A percentile compares a stretch with the other conserved stretches of the same genome.
Evolutionary conservation across 2,113 vertebrate species (phyloP).

Genomic region (Pygoscelis adeliae): DNA sequence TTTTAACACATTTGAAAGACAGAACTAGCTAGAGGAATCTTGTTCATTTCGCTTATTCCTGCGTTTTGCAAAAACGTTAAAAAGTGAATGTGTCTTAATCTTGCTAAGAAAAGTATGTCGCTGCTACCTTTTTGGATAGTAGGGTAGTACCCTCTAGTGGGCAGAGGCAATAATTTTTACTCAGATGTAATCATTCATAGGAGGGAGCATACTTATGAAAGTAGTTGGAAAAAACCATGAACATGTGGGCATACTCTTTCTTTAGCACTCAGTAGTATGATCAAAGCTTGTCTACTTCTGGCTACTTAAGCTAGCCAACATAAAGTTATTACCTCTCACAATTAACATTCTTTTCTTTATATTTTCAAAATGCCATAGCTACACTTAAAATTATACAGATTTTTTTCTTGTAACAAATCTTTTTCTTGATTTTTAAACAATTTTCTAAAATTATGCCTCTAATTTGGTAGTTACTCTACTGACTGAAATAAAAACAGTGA

Average conservation of each 20-base stretch:
- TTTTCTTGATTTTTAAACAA: background rate
- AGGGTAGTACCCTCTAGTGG: conserved; percentile 61
- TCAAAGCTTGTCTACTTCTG: background rate
- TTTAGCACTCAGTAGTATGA: background rate
- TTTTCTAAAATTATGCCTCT: background rate
- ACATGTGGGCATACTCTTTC: background rate
- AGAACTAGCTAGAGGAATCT: background rate
- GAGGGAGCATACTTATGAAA: background rate
- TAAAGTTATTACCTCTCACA: background rate
- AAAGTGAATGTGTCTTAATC: background rate
- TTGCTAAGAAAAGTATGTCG: background rate
- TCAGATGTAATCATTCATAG: background rate
- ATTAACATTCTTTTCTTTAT: background rate
- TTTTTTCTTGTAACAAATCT: background rate
- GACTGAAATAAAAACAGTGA: background rate
- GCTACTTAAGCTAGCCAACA: background rate
- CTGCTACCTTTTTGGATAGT: background rate
- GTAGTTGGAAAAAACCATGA: background rate
- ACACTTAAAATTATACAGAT: background rate
- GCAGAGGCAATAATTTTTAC: background rate
- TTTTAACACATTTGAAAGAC: background rate
- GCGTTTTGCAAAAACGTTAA: background rate
- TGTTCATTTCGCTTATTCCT: background rate
- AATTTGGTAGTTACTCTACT: background rate
- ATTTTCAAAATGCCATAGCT: background rate